These are phyloP conservation scores for Orientallactaga sibirica DNA, from an alignment of 2,797 vertebrate genomes.

Conservation along the genomic window DNA sequence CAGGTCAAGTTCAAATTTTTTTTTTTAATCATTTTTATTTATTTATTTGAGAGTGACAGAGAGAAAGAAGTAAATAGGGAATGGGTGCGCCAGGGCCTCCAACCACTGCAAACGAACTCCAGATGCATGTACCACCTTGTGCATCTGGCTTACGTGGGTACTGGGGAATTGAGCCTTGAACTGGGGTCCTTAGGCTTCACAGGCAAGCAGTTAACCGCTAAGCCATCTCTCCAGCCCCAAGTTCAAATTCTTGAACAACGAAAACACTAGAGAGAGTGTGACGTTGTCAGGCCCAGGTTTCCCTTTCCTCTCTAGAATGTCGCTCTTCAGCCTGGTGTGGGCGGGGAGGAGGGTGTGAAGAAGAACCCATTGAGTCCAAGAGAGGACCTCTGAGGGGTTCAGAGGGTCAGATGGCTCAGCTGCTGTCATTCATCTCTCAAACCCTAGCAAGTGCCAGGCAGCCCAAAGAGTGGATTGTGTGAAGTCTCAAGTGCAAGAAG, in stretches of 20 bases:
- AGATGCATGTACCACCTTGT: no score
- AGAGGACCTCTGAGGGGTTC: neutral
- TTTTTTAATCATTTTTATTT: no score
- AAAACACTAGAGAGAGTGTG: neutral
- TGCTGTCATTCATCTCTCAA: neutral
- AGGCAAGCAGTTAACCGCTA: no score
- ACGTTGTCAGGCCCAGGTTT: neutral
- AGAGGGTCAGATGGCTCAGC: neutral
- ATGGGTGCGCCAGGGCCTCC: no score
- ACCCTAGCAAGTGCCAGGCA: neutral
- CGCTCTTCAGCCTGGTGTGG: constrained; percentile 1
- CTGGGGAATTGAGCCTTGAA: no score
- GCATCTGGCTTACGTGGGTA: no score
- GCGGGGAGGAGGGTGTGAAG: neutral
- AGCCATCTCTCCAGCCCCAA: neutral
- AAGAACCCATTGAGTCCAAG: neutral
- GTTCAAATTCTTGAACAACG: neutral
- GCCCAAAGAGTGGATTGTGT: neutral
- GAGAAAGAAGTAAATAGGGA: no score
- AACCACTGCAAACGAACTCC: no score
- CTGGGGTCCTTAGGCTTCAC: no score
- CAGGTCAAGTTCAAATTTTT: constrained; percentile 36
- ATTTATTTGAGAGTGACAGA: no score
- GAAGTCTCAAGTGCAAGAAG: neutral
- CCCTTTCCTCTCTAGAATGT: constrained; percentile 43